These are phyloP conservation scores for Athalia cordata DNA, from an alignment of 2,888 invertebrate genomes.

Conservation along the genomic window DNA sequence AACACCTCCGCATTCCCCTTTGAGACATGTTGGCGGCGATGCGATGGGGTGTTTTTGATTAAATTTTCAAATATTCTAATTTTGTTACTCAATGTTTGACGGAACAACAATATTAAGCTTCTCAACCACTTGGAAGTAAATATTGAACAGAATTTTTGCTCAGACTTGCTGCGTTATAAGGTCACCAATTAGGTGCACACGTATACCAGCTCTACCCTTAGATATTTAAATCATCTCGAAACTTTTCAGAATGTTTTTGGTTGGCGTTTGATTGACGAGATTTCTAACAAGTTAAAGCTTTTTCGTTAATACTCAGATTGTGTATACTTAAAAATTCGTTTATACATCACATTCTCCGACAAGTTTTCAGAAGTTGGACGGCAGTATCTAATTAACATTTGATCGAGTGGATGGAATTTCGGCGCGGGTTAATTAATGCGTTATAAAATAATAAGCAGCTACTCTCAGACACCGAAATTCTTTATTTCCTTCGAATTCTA, in stretches of 20 bases:
- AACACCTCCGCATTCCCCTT: slow-evolving; percentile 19
- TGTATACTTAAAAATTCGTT: too few species aligned
- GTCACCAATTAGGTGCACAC: too few species aligned
- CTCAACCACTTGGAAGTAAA: too few species aligned
- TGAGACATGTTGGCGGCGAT: slow-evolving; percentile 13
- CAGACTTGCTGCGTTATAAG: not conserved
- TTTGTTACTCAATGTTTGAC: not conserved
- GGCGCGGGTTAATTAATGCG: not conserved
- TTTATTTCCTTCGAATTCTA: slow-evolving; percentile 1
- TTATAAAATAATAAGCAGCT: not conserved
- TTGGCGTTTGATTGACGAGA: too few species aligned
- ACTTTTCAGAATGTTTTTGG: too few species aligned
- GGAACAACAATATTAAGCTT: not conserved
- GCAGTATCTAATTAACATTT: slow-evolving; percentile 21
- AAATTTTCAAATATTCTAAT: slow-evolving; percentile 25
- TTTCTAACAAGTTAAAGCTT: too few species aligned
- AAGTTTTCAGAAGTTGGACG: too few species aligned
- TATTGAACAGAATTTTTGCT: not conserved
- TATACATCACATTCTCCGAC: too few species aligned
- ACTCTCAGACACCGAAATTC: not conserved
- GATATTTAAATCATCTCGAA: too few species aligned
- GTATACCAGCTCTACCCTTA: too few species aligned
- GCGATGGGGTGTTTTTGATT: slow-evolving; percentile 13
- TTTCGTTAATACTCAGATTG: too few species aligned
- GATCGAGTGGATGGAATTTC: slow-evolving; percentile 26